Evolutionary conservation across 2,797 vertebrate genomes (phyloP), one percentile per base, ranked within the genome.

Genomic region (Coreius guichenoti): DNA sequence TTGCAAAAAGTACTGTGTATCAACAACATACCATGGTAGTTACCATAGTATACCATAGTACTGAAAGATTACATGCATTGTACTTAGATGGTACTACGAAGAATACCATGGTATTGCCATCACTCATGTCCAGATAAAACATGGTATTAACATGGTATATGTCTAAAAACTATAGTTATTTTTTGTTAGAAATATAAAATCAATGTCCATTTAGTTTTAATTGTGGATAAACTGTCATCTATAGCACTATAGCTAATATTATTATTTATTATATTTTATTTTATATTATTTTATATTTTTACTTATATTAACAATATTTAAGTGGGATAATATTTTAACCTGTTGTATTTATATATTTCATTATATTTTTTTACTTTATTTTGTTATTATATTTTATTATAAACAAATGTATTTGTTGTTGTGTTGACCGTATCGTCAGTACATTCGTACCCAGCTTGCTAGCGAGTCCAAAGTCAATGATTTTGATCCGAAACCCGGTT

Each of bases 381-480:
- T 61, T 61, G 23, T 61, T 26, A 39, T 69, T 31, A 23, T 68
- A 68, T 11, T 54, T 33, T 75, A 51, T 51, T n/a, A 26, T 23
- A 23, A 13, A 63, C 61, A 31, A 31, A 31, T 65, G 16, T 31
- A 65, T 31, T 31, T 33, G 58, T 31, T 72, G 65, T 69, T 26
- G 45, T 80, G 19, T 51, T 49, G 45, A 39, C 39, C 54, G 3
- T 56, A 12, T 73, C 13, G 0, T 51, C 6, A 5, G 45, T 29
- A 61, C 65, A 45, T 11, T 47, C 95, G 72, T 87, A 97, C 97
- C 96, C 29, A 98, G 88, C 73, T 87, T 96, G 89, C 86, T 87
- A 0, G 97, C 96, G 69, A 98, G 88, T 26, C 97, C 97, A 0
- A 98, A 98, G 92, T 98, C 97, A 0, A 97, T 95, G 82, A 98